Conservation (phyloP, 2,888 invertebrate genomes). For the Clostera curtula region DNA sequence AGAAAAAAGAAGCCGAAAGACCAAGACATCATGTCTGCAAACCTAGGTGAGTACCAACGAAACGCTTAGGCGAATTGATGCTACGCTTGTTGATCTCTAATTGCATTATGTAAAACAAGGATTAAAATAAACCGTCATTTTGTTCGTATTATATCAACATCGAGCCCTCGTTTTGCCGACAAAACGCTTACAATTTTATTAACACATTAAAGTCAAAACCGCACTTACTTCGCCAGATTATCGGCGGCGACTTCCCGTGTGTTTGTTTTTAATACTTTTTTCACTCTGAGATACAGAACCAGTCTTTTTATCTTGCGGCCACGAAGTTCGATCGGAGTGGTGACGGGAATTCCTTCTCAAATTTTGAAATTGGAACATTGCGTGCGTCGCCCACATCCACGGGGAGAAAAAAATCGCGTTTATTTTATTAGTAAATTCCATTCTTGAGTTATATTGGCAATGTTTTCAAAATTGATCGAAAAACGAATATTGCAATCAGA, state of each 20-base stretch:
- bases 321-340: constrained; percentile 35
- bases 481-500: too few relatives aligned
- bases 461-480: too few relatives aligned
- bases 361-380: constrained; percentile 47
- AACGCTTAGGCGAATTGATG: constrained; percentile 21
- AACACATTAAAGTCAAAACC: constrained; percentile 73
- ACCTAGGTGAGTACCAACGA: constrained; percentile 80
- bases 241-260: constrained; percentile 65
- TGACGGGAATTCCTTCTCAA: constrained; percentile 45
- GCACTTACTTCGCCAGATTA: constrained; percentile 68
- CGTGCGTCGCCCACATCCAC: constrained; percentile 22
- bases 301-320: constrained; percentile 58
- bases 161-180: constrained; percentile 49
- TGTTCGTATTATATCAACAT: constrained; percentile 37
- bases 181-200: constrained; percentile 71
- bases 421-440: constrained; percentile 7
- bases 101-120: constrained; percentile 1
- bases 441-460: not conserved
- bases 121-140: constrained; percentile 26
- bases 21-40: constrained; percentile 88
- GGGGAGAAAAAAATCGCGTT: constrained; percentile 22
- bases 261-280: constrained; percentile 47
- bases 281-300: constrained; percentile 53
- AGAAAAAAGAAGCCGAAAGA: constrained; percentile 95
- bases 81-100: constrained; percentile 14